Evolutionary conservation across 2,797 vertebrate genomes (phyloP).

Genomic region (Sebastolobus altivelis): DNA sequence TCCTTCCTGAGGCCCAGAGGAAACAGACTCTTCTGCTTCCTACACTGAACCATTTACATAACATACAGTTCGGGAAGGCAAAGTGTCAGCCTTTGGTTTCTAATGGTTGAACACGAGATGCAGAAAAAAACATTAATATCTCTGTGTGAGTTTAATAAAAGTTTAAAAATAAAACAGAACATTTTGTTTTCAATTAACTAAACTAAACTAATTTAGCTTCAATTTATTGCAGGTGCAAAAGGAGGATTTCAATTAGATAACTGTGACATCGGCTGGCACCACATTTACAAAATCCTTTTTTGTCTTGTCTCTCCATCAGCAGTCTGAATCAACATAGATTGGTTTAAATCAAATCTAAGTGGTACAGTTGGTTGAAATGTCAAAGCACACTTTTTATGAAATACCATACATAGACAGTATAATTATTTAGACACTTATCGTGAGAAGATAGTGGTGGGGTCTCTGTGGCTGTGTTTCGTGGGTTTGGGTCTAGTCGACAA

Average conservation of each 20-base stretch:
- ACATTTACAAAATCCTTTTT: not conserved
- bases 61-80: not conserved
- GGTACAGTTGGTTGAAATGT: too few relatives aligned
- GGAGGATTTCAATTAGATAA: not conserved
- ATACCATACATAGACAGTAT: too few relatives aligned
- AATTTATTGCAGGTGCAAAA: not conserved
- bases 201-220: not conserved
- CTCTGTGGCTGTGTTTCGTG: too few relatives aligned
- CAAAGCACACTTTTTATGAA: too few relatives aligned
- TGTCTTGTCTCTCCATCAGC: not conserved
- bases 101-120: not conserved
- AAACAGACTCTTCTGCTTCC: conserved; percentile 2
- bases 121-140: not conserved
- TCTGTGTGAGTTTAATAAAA: not conserved
- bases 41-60: conserved; percentile 26
- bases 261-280: not conserved
- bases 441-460: not conserved
- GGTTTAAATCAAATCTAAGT: not conserved
- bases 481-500: too few relatives aligned
- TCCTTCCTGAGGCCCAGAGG: conserved; percentile 17
- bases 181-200: not conserved
- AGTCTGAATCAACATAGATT: not conserved
- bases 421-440: not conserved
- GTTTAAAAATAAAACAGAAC: not conserved
- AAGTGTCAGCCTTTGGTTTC: not conserved